Conservation (phyloP, 2,888 invertebrate species). For the Rhingia campestris region DNA sequence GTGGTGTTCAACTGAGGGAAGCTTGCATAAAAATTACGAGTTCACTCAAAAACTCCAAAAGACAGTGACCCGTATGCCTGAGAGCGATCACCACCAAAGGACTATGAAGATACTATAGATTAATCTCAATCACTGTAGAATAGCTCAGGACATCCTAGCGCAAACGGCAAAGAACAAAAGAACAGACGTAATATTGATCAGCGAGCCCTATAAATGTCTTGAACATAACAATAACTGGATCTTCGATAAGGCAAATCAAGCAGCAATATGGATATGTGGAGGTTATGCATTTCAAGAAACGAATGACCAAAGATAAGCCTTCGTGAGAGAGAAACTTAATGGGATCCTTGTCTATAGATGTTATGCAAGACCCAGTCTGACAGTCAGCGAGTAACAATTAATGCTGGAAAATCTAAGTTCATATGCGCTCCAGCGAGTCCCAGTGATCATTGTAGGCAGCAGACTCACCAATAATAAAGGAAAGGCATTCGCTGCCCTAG, state of each 20-base stretch:
- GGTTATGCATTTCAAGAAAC: no score
- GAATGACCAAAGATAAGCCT: neutral
- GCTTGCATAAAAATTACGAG: no score
- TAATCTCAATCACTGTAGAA: conserved; percentile 1
- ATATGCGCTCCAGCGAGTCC: neutral
- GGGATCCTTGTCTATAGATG: neutral
- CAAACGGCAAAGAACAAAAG: neutral
- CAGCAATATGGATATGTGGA: no score
- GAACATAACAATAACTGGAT: neutral
- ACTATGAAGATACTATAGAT: conserved; percentile 6
- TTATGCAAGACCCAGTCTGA: neutral
- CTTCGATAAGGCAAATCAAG: no score
- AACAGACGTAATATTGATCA: conserved; percentile 5
- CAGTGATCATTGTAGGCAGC: neutral
- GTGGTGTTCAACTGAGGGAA: no score
- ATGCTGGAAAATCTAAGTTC: neutral
- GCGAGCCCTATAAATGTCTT: neutral
- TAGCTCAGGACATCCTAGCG: neutral
- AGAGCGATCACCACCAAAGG: neutral
- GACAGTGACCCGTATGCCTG: conserved; percentile 21
- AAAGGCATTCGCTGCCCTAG: no score
- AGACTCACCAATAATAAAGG: no score
- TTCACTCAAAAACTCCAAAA: no score
- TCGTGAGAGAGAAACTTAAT: no score
- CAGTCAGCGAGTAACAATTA: neutral